These are phyloP conservation scores for Ctenodactylus gundi DNA, from an alignment of 2,113 vertebrate genomes.

Conservation along the genomic window DNA sequence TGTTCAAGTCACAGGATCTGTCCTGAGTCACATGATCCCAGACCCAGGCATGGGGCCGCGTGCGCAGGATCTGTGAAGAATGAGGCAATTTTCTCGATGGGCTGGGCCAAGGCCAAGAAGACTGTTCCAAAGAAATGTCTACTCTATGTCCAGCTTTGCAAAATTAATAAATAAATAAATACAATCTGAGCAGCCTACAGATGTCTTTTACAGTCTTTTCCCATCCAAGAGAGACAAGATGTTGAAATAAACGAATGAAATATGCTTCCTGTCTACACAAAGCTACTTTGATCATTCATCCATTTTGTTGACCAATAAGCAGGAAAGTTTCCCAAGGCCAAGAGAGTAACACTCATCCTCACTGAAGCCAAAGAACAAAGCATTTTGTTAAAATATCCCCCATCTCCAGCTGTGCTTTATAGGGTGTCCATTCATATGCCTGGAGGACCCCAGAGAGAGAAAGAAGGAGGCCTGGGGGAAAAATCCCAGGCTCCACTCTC, in stretches of 20 bases:
- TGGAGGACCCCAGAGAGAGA: neutral
- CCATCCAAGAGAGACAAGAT: conserved; percentile 59
- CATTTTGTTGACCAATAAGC: conserved; percentile 52
- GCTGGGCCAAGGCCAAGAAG: conserved; percentile 56
- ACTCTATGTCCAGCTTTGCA: conserved; percentile 32
- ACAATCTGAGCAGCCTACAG: conserved; percentile 16
- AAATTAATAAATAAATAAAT: conserved; percentile 49
- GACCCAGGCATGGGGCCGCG: neutral
- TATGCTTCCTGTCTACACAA: conserved; percentile 53
- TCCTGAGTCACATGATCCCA: neutral
- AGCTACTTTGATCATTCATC: conserved; percentile 60
- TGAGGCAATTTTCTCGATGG: neutral
- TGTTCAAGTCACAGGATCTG: neutral
- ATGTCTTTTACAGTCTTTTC: conserved; percentile 64
- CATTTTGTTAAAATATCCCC: neutral
- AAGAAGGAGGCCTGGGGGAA: neutral
- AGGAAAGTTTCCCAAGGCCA: conserved; percentile 23
- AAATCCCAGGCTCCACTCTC: neutral
- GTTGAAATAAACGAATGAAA: conserved; percentile 71
- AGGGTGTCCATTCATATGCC: neutral
- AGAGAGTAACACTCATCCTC: neutral
- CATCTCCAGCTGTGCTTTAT: neutral
- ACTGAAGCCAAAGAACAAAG: conserved; percentile 30
- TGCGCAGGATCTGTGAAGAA: neutral
- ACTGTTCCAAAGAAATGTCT: conserved; percentile 62